Evolutionary conservation across 2,888 invertebrate species (phyloP), one percentile per base, ranked within the genome.

Genomic region (Automeris io): DNA sequence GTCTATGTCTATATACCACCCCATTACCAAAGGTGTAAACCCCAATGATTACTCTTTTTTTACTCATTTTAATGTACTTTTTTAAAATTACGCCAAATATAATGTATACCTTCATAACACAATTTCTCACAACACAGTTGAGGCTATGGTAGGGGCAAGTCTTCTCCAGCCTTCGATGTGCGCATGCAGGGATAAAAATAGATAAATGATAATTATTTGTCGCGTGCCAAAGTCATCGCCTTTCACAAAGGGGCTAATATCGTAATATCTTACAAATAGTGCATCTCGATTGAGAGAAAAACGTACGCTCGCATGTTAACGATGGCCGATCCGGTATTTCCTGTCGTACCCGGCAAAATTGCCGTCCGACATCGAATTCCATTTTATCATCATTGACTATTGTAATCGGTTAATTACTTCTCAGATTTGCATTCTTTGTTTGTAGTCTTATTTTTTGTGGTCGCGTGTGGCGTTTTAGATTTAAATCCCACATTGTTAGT

Each of bases 341-440:
- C 76, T 69, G 82, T 82, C 79, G 57, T 57, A 65, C 76, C 70
- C 69, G 65, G 70, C 65, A 61, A 79, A 80, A 79, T 75, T 71
- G 57, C 72, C 51, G 45, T 54, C 55, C 56, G 51, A 60, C 59
- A 66, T 70, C 61, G 68, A 73, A 76, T 72, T 73, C 74, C 75
- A 67, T 62, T 57, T 55, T 57, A 51, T 55, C 42, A 45, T 55
- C 49, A 54, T 57, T 55, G 54, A 43, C 66, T 54, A 79, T 79
- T 78, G 79, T 78, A 57, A 70, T 66, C 61, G 46, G 62, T 41
- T 68, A 69, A 73, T 70, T 58, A 57, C 57, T 77, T 71, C 70
- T 65, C 54, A 69, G 71, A 70, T 70, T 61, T 66, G 53, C 58
- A 64, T 64, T 71, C 69, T 75, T 75, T 70, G 69, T 71, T 64